Base-by-base conservation (phyloP, 2,888 invertebrate genomes). In the Bombylius major region DNA sequence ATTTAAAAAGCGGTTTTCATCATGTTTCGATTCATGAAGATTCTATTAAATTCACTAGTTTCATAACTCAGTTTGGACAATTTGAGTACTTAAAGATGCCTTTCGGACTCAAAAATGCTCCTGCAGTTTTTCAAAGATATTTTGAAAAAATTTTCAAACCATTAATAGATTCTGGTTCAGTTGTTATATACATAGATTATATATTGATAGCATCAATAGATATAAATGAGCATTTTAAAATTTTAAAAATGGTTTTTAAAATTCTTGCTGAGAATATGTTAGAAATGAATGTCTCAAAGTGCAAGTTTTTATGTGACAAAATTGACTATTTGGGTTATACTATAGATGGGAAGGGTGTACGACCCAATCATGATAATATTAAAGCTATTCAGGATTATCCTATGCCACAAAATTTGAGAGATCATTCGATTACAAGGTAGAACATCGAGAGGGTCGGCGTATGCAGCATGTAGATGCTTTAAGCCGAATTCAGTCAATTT, bases 371-470 rank as follows among this genome's bases (percentile, higher is more conserved):
- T 13, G 6, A n/a, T n/a, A 53, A 47, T 23, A 23, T 53, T 11
- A 8, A 23, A 54, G 63, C 64, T 14, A 63, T 66, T 11, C 8
- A 39, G 32, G 51, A 61, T 8, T 60, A 63, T 50, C 54, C 60
- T 5, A 44, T 23, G 11, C 64, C 63, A 5, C 55, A 50, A 44
- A 58, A 61, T 56, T n/a, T 47, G 8, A 59, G 61, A 49, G 60
- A 61, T 9, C 31, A 66, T 36, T 36, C 36, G 36, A 56, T 47
- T 59, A 50, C 36, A 49, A 34, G 6, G 53, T 53, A 32, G 55
- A 59, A 42, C 56, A 59, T 51, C 31, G 59, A 11, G 5, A 36
- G 8, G 56, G 59, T 8, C 5, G 36, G 5, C 36, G 36, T 6
- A 36, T 36, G 36, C 36, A 36, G 8, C 36, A 36, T 36, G 36